These are phyloP conservation scores for Tolypeutes matacus DNA, from an alignment of 2,797 vertebrate genomes.

Conservation along the genomic window DNA sequence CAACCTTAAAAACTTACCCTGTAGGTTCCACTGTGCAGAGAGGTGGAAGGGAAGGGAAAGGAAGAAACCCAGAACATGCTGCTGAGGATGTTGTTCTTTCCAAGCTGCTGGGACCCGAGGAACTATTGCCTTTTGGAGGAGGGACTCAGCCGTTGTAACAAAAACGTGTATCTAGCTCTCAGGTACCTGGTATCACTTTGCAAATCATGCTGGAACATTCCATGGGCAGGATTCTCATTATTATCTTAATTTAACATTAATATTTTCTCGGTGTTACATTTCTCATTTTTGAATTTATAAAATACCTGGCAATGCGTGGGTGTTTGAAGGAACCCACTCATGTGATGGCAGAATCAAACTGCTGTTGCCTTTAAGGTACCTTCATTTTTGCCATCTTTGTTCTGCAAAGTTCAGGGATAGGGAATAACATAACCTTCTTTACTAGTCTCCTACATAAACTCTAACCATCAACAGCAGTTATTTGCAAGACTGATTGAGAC, in stretches of 20 bases:
- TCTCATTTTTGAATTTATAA: background rate
- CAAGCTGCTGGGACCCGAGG: background rate
- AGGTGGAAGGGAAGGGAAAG: background rate
- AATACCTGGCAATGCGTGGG: background rate
- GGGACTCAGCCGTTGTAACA: background rate
- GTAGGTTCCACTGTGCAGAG: background rate
- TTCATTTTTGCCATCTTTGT: background rate
- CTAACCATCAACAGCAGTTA: background rate
- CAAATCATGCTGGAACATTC: rapidly evolving
- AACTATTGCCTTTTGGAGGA: background rate
- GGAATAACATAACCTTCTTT: background rate
- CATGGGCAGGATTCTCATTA: background rate
- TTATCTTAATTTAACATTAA: background rate
- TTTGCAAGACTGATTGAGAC: background rate
- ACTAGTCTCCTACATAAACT: background rate
- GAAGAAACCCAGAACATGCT: background rate
- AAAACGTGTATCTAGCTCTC: rapidly evolving
- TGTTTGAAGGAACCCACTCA: background rate
- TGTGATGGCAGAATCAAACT: background rate
- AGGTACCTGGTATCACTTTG: background rate
- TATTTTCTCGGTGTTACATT: background rate
- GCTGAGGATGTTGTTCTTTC: background rate
- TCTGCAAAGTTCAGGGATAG: background rate
- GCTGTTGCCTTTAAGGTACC: background rate
- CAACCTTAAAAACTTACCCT: background rate